Conservation (phyloP, 37 sponge, comb jelly and placozoan species). For the Tethya wilhelma region DNA sequence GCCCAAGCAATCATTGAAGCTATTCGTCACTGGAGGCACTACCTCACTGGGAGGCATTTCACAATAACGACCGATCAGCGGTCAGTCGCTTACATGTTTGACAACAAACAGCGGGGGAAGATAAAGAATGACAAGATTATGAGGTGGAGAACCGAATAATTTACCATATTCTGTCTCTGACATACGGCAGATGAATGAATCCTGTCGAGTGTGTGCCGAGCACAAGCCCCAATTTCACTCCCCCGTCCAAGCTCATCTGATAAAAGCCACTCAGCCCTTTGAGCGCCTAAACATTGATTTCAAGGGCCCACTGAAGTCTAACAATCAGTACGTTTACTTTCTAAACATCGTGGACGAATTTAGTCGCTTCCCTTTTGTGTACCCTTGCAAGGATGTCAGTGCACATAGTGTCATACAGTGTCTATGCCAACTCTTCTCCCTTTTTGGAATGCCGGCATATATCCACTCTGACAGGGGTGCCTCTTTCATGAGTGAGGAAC, state of each 20-base stretch:
- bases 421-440: constrained; percentile 15
- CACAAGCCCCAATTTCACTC: constrained; percentile 3
- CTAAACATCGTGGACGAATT: constrained; percentile 4
- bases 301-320: constrained; percentile 9
- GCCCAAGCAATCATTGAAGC: constrained; percentile 2
- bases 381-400: constrained; percentile 1
- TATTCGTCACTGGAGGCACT: constrained; percentile 22
- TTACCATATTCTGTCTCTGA: too few species aligned
- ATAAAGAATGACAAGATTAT: constrained; percentile 17
- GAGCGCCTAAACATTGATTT: constrained; percentile 21
- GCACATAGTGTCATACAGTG: background rate
- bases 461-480: constrained; percentile 15
- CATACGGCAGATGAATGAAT: too few species aligned
- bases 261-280: constrained; percentile 8
- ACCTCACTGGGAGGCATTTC: constrained; percentile 15
- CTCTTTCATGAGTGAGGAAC: constrained; percentile 16
- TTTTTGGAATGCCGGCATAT: constrained; percentile 10
- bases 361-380: background rate
- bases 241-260: background rate
- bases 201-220: background rate
- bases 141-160: too few species aligned
- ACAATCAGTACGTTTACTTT: constrained; percentile 11
- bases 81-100: constrained; percentile 17
- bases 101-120: constrained; percentile 17
- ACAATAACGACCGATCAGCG: constrained; percentile 10